These are phyloP conservation scores for Nesoenas mayeri DNA, from an alignment of 2,113 vertebrate genomes.

Conservation along the genomic window DNA sequence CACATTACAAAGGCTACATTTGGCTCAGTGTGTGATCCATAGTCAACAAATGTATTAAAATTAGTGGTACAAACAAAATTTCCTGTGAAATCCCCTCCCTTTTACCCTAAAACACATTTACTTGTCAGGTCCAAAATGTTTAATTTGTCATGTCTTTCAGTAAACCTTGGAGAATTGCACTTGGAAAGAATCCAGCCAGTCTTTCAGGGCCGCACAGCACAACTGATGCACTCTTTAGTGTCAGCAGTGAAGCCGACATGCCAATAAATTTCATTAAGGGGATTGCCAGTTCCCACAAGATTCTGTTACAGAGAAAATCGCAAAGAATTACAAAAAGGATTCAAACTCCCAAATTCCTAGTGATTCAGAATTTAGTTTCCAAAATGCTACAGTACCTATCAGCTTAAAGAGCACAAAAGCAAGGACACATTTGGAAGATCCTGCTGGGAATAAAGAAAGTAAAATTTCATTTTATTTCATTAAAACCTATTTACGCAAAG, in stretches of 20 bases:
- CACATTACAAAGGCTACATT: background rate
- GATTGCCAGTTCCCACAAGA: constrained; percentile 3
- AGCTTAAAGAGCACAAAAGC: background rate
- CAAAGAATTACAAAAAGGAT: background rate
- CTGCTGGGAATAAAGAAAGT: background rate
- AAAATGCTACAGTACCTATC: background rate
- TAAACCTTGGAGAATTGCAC: background rate
- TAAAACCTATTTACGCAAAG: background rate
- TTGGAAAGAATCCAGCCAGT: constrained; percentile 5
- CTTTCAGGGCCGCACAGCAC: background rate
- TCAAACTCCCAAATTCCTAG: background rate
- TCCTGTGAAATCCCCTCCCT: background rate
- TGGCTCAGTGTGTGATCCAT: background rate
- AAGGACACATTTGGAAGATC: background rate
- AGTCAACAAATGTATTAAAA: constrained; percentile 15
- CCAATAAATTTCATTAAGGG: constrained; percentile 23
- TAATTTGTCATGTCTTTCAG: background rate
- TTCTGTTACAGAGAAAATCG: background rate
- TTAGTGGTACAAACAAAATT: background rate
- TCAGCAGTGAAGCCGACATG: background rate
- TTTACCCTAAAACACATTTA: background rate
- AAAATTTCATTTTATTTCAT: background rate
- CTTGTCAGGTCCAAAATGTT: background rate
- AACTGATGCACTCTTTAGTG: background rate
- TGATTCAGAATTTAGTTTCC: background rate